Conservation (phyloP, 2,888 invertebrate genomes). For the Asteroscopus sphinx region DNA sequence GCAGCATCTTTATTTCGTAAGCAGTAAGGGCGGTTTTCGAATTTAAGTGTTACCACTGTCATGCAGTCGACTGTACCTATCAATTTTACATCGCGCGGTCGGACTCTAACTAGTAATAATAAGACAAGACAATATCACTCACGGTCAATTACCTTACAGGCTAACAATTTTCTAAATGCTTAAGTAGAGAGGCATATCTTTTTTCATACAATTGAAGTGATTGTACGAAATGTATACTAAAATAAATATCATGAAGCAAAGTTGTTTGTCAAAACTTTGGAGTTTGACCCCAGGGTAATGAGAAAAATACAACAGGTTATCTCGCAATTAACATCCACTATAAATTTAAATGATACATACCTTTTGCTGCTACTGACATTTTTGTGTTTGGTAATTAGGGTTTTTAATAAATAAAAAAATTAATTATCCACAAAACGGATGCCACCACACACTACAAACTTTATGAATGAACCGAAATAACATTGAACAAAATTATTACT, state of each 20-base stretch:
- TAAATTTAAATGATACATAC: constrained; percentile 59
- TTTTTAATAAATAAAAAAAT: constrained; percentile 12
- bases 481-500: constrained; percentile 22
- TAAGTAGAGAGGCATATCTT: too few relatives aligned
- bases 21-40: too few relatives aligned
- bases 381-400: constrained; percentile 35
- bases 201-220: too few relatives aligned
- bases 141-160: neutral
- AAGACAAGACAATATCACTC: too few relatives aligned
- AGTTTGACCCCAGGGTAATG: constrained; percentile 63
- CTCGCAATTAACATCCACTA: neutral
- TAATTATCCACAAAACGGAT: constrained; percentile 20
- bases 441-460: constrained; percentile 37
- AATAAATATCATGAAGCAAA: neutral
- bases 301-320: constrained; percentile 4
- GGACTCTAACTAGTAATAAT: too few relatives aligned
- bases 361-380: constrained; percentile 85
- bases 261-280: constrained; percentile 52
- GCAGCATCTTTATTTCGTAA: too few relatives aligned
- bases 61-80: too few relatives aligned
- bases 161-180: too few relatives aligned
- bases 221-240: too few relatives aligned
- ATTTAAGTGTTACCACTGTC: too few relatives aligned
- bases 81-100: too few relatives aligned
- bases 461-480: constrained; percentile 55